Evolutionary conservation across 2,113 vertebrate genomes (phyloP).

Genomic region (Silurus meridionalis): DNA sequence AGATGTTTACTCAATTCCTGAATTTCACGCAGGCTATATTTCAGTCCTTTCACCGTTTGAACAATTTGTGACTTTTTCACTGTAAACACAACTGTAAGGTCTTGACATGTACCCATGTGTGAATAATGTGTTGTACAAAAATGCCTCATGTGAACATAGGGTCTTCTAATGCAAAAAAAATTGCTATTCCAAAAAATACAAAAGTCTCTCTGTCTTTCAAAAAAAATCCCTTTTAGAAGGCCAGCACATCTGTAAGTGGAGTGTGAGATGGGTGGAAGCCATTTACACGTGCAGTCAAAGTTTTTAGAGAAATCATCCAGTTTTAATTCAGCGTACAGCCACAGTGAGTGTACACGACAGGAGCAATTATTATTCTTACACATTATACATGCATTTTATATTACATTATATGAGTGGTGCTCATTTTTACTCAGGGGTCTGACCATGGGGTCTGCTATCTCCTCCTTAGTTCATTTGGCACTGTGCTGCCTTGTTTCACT

Average conservation of each 20-base stretch:
- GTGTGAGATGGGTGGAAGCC: not conserved
- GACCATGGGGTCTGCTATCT: not conserved
- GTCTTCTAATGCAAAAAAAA: too few relatives aligned
- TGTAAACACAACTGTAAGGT: too few relatives aligned
- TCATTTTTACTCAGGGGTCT: not conserved
- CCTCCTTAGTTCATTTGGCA: not conserved
- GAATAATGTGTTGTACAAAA: too few relatives aligned
- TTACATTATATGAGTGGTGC: not conserved
- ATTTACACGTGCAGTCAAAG: too few relatives aligned
- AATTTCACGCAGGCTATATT: too few relatives aligned
- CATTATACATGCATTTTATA: not conserved
- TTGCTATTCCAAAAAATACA: not conserved
- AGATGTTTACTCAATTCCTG: too few relatives aligned
- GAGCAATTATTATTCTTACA: not conserved
- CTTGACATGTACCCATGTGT: too few relatives aligned
- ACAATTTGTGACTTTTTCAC: too few relatives aligned
- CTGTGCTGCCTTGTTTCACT: not conserved
- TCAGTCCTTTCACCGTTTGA: too few relatives aligned
- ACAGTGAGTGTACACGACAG: not conserved
- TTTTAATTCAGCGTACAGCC: not conserved
- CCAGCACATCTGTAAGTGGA: not conserved
- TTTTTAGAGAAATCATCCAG: not conserved
- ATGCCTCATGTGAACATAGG: too few relatives aligned
- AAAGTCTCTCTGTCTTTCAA: not conserved
- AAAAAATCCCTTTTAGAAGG: too few relatives aligned